Percentiles rank a stretch among this genome's conserved stretches.
These are phyloP conservation scores for Hyalella azteca DNA, from an alignment of 2,888 invertebrate genomes.

Conservation along the genomic window DNA sequence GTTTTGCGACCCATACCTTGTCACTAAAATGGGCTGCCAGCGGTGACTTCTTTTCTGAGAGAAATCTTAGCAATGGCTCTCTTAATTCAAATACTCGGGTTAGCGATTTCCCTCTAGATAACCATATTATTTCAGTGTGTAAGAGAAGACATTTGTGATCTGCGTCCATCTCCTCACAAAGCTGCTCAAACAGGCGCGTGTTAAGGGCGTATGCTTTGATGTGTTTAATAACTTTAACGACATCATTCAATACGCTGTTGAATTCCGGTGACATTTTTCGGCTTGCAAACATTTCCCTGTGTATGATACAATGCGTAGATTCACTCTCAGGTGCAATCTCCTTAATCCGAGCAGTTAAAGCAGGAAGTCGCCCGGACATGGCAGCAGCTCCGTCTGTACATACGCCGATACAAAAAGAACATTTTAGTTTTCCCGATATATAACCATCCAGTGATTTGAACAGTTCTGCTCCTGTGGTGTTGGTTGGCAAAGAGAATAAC, in stretches of 20 bases:
- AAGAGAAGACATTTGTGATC: constrained; percentile 23
- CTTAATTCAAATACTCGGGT: constrained; percentile 36
- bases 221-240: neutral
- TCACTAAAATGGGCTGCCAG: constrained; percentile 18
- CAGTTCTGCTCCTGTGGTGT: neutral
- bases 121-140: constrained; percentile 31
- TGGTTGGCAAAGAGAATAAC: constrained; percentile 37
- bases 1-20: constrained; percentile 7
- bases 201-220: constrained; percentile 17
- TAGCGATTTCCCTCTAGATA: constrained; percentile 31
- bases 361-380: neutral
- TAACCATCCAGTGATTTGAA: neutral
- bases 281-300: neutral
- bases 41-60: constrained; percentile 31
- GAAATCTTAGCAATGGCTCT: constrained; percentile 12
- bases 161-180: constrained; percentile 37
- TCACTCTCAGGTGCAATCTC: constrained; percentile 25
- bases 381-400: constrained; percentile 18
- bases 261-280: too few species aligned
- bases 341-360: neutral
- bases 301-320: constrained; percentile 19
- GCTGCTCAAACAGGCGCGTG: constrained; percentile 8
- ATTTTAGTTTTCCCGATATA: neutral
- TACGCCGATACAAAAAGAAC: neutral
- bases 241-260: neutral